Base-by-base conservation (phyloP, 2,888 invertebrate species). In the Mechanitis mazaeus region DNA sequence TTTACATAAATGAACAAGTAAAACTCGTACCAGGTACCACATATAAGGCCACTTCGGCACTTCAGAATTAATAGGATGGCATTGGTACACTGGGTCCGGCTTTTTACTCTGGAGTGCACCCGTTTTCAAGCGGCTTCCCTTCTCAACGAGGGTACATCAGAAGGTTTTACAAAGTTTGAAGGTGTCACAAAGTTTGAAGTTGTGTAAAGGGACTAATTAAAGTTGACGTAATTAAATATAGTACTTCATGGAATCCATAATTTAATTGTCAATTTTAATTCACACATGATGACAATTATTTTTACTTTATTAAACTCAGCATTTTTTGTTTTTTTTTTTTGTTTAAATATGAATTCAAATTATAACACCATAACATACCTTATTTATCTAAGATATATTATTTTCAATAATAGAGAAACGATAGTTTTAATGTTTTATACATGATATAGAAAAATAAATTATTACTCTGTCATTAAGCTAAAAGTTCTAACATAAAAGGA, bases 41-140 rank as follows among this genome's bases (percentile, higher is more conserved):
- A 97, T 98, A 73, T 94, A 94, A 45, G 95, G 93, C 98, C 98
- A 98, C 85, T 95, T 94, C 45, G 96, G 96, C 88, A 98, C 98
- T 78, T 95, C 20, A 20, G 20, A 20, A 0, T 95, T 69, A 96
- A 91, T 68, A 91, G 87, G 72, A 90, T 86, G 63, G 84, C 78
- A 75, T 87, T 85, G 6, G 86, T 80, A 31, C 87, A 79, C 56
- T 86, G 76, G 64, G 87, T 79, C 76, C 84, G 80, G 74, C 96
- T 95, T 72, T 97, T 92, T 84, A 97, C 96, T 67, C 93, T 91
- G 69, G 97, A 91, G 71, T 92, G 92, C 79, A 93, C 85, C 57
- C 85, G 73, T 65, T 80, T 83, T 47, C 76, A 77, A 60, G 80
- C 79, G 55, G 87, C 73, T 68, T 83, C 87, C 55, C 88, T 80